A percentile compares a stretch with the other conserved stretches of the same genome.
Conservation (phyloP, 2,797 vertebrate genomes). For the Falco novaeseelandiae region DNA sequence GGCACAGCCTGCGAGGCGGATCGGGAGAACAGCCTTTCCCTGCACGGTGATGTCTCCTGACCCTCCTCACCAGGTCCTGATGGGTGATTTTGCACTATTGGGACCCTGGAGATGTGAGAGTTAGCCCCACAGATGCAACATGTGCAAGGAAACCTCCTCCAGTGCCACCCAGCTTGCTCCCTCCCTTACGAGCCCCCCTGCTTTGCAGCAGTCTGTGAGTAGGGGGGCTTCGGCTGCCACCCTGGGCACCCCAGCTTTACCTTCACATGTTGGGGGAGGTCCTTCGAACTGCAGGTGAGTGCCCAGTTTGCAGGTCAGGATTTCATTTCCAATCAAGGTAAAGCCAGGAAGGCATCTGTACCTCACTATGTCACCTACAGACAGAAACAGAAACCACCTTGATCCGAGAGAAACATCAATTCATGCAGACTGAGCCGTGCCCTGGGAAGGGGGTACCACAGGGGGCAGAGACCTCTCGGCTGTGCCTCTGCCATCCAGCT, state of each 20-base stretch:
- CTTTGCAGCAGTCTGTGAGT: not conserved
- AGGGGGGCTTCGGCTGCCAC: not conserved
- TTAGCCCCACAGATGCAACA: not conserved
- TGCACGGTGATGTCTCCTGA: fast-evolving
- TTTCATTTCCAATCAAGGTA: conserved; percentile 89
- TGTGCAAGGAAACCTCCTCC: not conserved
- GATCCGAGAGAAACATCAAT: not conserved
- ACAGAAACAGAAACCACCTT: not conserved
- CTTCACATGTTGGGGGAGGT: conserved; percentile 93
- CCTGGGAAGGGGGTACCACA: not conserved
- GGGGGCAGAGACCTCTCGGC: fast-evolving
- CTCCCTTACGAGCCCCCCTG: not conserved
- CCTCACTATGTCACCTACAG: conserved; percentile 90
- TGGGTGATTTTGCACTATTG: not conserved
- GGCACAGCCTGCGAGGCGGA: not conserved
- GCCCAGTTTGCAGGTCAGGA: conserved; percentile 90
- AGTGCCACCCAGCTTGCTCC: not conserved
- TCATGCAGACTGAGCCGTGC: fast-evolving
- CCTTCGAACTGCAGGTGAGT: conserved; percentile 94
- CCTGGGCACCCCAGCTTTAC: conserved; percentile 65
- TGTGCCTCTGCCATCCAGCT: not conserved
- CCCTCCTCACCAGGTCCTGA: not conserved
- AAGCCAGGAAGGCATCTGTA: conserved; percentile 95
- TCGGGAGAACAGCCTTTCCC: not conserved
- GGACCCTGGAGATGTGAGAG: not conserved